Evolutionary conservation across 2,888 invertebrate genomes (phyloP).

Genomic region (Agrochola lota): DNA sequence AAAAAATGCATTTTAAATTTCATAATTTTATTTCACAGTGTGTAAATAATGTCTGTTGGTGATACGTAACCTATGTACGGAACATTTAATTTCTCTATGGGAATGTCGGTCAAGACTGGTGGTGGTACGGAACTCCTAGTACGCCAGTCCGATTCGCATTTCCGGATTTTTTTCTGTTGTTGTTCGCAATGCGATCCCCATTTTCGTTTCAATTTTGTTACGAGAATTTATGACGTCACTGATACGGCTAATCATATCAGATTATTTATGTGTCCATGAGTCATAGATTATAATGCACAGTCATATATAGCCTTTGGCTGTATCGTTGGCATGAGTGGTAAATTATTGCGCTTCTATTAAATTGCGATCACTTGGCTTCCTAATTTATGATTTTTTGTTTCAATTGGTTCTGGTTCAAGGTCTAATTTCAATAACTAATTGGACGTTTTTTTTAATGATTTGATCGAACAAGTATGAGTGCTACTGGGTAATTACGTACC

Average conservation of each 20-base stretch:
- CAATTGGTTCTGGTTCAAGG: too few species aligned
- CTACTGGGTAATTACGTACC: too few species aligned
- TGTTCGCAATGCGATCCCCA: not conserved
- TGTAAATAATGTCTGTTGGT: not conserved
- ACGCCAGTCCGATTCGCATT: too few species aligned
- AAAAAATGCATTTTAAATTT: not conserved
- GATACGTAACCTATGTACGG: not conserved
- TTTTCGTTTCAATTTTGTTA: slow-evolving; percentile 23
- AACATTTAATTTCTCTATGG: too few species aligned
- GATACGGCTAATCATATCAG: slow-evolving; percentile 40
- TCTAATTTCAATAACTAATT: too few species aligned
- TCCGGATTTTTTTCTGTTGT: slow-evolving; percentile 3
- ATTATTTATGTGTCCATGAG: slow-evolving; percentile 30
- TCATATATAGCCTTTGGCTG: not conserved
- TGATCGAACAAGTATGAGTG: too few species aligned
- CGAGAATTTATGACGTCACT: slow-evolving; percentile 32
- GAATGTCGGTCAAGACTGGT: too few species aligned
- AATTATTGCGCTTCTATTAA: slow-evolving; percentile 11
- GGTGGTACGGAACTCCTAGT: too few species aligned
- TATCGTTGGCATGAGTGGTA: not conserved
- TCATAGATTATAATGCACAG: not conserved
- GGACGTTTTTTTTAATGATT: too few species aligned
- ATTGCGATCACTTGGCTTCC: not conserved
- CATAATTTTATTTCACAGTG: not conserved
- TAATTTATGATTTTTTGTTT: not conserved